These are phyloP conservation scores for Keiferia lycopersicella DNA, from an alignment of 2,888 invertebrate genomes.

Conservation along the genomic window DNA sequence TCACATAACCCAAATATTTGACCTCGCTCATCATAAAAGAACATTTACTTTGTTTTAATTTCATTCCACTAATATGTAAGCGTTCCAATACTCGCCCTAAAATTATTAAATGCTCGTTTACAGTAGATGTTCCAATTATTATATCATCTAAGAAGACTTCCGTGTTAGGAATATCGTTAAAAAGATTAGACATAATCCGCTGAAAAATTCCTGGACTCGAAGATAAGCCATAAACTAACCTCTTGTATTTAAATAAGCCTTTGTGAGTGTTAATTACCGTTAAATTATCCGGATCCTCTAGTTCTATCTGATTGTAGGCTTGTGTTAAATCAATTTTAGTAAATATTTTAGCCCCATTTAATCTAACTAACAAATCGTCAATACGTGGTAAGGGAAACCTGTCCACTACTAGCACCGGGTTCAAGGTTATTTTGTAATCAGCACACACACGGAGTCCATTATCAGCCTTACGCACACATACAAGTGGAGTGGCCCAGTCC, in stretches of 20 bases:
- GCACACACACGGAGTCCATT: slow-evolving; percentile 40
- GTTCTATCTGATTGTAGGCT: slow-evolving; percentile 29
- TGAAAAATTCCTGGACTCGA: slow-evolving; percentile 7
- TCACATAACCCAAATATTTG: slow-evolving; percentile 25
- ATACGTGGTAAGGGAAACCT: slow-evolving; percentile 37
- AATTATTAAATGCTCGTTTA: not conserved
- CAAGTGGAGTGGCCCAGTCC: slow-evolving; percentile 40
- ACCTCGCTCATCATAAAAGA: not conserved
- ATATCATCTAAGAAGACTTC: slow-evolving; percentile 30
- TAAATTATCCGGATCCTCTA: slow-evolving; percentile 34
- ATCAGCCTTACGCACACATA: slow-evolving; percentile 38
- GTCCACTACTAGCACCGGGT: slow-evolving; percentile 38
- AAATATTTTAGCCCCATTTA: slow-evolving; percentile 32
- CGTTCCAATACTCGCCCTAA: slow-evolving; percentile 27
- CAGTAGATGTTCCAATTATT: slow-evolving; percentile 16
- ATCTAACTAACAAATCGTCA: slow-evolving; percentile 33
- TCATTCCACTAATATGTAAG: slow-evolving; percentile 19
- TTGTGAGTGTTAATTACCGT: slow-evolving; percentile 34
- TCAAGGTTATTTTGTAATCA: slow-evolving; percentile 40
- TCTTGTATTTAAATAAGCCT: not conserved
- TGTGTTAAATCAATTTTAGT: slow-evolving; percentile 31
- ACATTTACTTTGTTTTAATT: slow-evolving; percentile 12
- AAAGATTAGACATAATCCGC: not conserved
- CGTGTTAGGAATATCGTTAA: not conserved
- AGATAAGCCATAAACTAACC: not conserved